Evolutionary conservation across 2,888 invertebrate genomes (phyloP).

Genomic region (Drosophila ezoana): DNA sequence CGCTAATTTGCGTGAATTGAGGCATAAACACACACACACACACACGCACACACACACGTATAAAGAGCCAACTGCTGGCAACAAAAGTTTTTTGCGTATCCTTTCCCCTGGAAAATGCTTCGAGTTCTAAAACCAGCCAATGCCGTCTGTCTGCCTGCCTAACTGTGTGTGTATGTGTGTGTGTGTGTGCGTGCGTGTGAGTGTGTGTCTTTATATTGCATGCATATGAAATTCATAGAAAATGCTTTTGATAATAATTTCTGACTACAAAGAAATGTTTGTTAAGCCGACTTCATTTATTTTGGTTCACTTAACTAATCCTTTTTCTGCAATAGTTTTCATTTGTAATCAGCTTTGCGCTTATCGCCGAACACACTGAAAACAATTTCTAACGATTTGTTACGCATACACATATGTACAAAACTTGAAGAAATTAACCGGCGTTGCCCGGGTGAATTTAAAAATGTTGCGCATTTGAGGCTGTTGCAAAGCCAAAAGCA

Average conservation of each 20-base stretch:
- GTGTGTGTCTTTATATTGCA: constrained; percentile 27
- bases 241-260: constrained; percentile 67
- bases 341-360: constrained; percentile 76
- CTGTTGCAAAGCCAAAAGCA: no score
- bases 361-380: constrained; percentile 40
- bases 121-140: constrained; percentile 19
- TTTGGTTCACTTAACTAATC: constrained; percentile 81
- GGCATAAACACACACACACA: constrained; percentile 39
- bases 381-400: constrained; percentile 11
- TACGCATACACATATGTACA: not conserved
- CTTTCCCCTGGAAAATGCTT: constrained; percentile 9
- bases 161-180: not conserved
- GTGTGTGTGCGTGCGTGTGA: no score
- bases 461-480: no score
- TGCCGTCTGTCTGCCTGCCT: constrained; percentile 13
- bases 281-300: constrained; percentile 78
- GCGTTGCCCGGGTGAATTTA: no score
- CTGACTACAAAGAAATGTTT: constrained; percentile 74
- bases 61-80: constrained; percentile 40
- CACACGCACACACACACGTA: constrained; percentile 11
- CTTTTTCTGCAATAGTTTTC: constrained; percentile 76
- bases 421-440: no score
- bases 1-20: constrained; percentile 76
- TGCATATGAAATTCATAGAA: constrained; percentile 61
- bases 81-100: constrained; percentile 53